A percentile compares a stretch with the other conserved stretches of the same genome.
Conservation (phyloP, 2,888 invertebrate species). For the Ectobius pallidus region DNA sequence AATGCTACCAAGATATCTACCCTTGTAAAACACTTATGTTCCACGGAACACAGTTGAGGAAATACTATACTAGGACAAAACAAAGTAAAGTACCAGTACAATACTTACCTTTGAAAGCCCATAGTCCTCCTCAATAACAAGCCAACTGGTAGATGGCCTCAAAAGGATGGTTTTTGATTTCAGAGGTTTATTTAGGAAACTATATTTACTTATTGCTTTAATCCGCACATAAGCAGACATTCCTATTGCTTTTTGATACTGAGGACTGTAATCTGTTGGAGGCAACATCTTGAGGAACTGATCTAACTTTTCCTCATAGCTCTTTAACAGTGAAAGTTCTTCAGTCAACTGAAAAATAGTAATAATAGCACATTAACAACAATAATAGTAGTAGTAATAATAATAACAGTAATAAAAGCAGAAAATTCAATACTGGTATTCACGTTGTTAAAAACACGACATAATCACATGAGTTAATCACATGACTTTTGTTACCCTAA, state of each 20-base stretch:
- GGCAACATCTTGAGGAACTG: conserved; percentile 54
- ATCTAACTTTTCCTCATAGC: conserved; percentile 64
- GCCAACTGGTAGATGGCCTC: conserved; percentile 63
- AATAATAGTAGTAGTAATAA: too few species aligned
- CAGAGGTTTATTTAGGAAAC: conserved; percentile 54
- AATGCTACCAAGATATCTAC: too few species aligned
- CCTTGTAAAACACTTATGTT: too few species aligned
- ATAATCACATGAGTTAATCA: too few species aligned
- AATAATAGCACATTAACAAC: too few species aligned
- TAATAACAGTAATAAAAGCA: too few species aligned
- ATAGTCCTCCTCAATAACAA: conserved; percentile 68
- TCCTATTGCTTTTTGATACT: conserved; percentile 55
- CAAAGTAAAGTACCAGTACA: too few species aligned
- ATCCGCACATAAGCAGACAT: conserved; percentile 61
- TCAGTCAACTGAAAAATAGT: background rate
- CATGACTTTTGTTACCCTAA: too few species aligned
- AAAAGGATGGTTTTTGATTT: conserved; percentile 66
- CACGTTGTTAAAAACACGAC: too few species aligned
- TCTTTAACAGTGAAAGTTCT: conserved; percentile 60
- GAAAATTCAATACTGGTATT: too few species aligned
- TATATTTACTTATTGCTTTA: conserved; percentile 59
- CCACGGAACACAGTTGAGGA: too few species aligned
- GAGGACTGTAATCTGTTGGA: conserved; percentile 50
- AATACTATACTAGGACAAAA: too few species aligned
- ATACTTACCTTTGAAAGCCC: conserved; percentile 57